Percentiles rank a stretch among this genome's conserved stretches.
These are phyloP conservation scores for Panagrolaimus sp. DNA, from an alignment of 1,140 invertebrate species.

Conservation along the genomic window DNA sequence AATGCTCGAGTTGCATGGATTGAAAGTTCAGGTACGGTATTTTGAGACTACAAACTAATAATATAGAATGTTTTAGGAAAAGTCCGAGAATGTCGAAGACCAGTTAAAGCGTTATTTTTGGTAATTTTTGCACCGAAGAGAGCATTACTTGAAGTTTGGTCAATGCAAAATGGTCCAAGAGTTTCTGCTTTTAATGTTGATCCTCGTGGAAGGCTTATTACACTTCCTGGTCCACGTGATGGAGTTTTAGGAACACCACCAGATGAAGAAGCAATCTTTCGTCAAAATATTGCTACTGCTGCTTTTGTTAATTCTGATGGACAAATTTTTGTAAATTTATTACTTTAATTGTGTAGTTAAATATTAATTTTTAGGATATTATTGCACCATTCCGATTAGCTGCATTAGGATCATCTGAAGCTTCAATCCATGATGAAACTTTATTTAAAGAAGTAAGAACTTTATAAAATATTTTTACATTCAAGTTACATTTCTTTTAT, in stretches of 20 bases:
- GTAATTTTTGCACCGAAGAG: conserved; percentile 40
- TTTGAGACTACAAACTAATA: too few species aligned
- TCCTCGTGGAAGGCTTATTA: conserved; percentile 25
- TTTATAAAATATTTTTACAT: too few species aligned
- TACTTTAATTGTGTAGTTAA: background rate
- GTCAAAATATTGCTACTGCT: conserved; percentile 10
- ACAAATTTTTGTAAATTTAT: conserved; percentile 26
- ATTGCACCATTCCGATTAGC: conserved; percentile 45
- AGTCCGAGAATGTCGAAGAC: background rate
- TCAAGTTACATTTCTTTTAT: background rate
- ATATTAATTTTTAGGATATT: conserved; percentile 24
- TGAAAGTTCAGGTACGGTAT: conserved; percentile 18
- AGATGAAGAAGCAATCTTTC: background rate
- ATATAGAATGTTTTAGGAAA: conserved; percentile 24
- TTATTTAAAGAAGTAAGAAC: conserved; percentile 34
- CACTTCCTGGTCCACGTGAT: conserved; percentile 17
- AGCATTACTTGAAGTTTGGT: conserved; percentile 41
- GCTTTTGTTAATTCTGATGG: conserved; percentile 35
- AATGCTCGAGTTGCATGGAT: conserved; percentile 42
- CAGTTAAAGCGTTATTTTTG: conserved; percentile 29
- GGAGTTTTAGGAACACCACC: conserved; percentile 21
- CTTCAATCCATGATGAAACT: conserved; percentile 37
- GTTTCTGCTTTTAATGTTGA: conserved; percentile 44
- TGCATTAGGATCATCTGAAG: conserved; percentile 29
- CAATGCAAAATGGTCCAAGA: conserved; percentile 43